Conservation (phyloP, 2,797 vertebrate species). For the Podarcis siculus region DNA sequence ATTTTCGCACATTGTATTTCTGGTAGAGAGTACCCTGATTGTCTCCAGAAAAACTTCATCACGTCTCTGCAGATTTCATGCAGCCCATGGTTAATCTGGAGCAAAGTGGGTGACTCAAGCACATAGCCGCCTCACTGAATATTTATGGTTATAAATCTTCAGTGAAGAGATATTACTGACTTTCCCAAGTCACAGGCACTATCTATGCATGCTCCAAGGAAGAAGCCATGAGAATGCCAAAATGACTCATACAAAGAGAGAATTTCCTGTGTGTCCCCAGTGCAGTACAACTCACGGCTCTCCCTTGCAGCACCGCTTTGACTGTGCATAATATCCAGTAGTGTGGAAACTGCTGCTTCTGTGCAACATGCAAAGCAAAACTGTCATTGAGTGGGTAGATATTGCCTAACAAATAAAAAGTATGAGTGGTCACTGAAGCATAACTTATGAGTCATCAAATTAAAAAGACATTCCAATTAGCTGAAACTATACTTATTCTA, state of each 20-base stretch:
- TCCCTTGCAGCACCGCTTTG: neutral
- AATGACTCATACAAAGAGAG: neutral
- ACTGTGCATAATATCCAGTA: neutral
- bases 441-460: slow-evolving; percentile 1
- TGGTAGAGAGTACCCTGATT: neutral
- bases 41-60: neutral
- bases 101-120: neutral
- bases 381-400: neutral
- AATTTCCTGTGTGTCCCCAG: neutral
- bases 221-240: neutral
- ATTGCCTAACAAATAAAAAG: neutral
- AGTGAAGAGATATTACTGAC: neutral
- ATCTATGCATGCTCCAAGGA: neutral
- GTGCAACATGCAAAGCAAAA: neutral
- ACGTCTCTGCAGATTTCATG: neutral
- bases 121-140: neutral
- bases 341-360: neutral
- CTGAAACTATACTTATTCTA: neutral
- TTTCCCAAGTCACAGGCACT: neutral
- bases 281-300: neutral
- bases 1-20: neutral
- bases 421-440: neutral
- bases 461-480: neutral
- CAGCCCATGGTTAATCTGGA: neutral
- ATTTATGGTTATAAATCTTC: neutral